Evolutionary conservation across 2,888 invertebrate species (phyloP), one percentile per base, ranked within the genome.

Genomic region (Hemithea aestivaria): DNA sequence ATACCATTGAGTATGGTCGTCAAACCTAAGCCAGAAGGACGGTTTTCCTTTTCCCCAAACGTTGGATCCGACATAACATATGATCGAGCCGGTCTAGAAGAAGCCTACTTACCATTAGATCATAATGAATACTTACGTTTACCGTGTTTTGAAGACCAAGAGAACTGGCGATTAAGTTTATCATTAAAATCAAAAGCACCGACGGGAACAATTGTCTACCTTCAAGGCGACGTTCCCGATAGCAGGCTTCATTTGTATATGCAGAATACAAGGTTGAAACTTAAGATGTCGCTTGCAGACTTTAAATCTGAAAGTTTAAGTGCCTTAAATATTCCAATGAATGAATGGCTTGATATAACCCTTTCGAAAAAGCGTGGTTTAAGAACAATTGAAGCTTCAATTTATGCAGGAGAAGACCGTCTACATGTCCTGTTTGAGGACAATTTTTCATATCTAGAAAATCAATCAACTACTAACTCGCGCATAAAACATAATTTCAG

Each of bases 311-410:
- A 80, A 48, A 66, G 64, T 31, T 73, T 62, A 30, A 84, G 80
- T 47, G 67, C 70, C n/a, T 60, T 62, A 2, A 81, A 84, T 42
- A 74, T 59, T 45, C 58, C 56, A 3, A 62, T 69, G 1, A 70
- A 75, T 29, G 72, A 79, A 45, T 88, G 88, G 88, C 48, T 87
- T 24, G 79, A 87, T 49, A 40, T 88, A 6, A 53, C 50, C 1
- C 20, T 88, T 24, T 54, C 60, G 20, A 84, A 81, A 52, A 72
- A 73, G 46, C 65, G 48, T 23, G 68, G 70, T 8, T 61, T 64
- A 20, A 71, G 70, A 40, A 67, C 74, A n/a, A 68, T 88, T n/a
- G 85, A 84, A 58, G 70, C 73, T 1, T 55, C 66, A 9, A 63
- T 87, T 8, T 87, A 88, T 54, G 58, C 59, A 1, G 73, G 64